A percentile compares a stretch with the other conserved stretches of the same genome.
phyloP scores from a whole-genome alignment of 37 sponge, comb jelly and placozoan genomes.

The Spongilla lacustris region DNA sequence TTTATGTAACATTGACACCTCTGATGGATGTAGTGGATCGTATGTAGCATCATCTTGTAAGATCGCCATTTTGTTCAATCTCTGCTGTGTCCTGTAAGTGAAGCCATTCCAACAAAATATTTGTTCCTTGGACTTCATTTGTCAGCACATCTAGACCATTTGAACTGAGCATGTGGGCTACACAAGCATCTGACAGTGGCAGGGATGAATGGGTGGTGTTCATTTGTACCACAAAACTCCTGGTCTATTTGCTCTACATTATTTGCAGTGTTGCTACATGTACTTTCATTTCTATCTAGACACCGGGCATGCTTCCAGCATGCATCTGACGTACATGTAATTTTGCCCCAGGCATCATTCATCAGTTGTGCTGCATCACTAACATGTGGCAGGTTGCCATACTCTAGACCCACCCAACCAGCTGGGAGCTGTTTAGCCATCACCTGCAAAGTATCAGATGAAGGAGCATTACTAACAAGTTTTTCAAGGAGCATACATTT shows the following conservation, averaged over 20 bases:
- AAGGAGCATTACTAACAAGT: neutral
- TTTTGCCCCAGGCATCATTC: neutral
- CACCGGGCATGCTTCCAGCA: neutral
- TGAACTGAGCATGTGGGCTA: neutral
- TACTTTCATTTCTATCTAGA: neutral
- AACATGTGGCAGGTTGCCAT: neutral
- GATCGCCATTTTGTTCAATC: neutral
- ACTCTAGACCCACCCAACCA: neutral
- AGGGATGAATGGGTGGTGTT: neutral
- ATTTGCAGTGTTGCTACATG: neutral
- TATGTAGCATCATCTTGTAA: slow-evolving; percentile 19
- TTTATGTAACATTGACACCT: no score
- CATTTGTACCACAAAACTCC: neutral
- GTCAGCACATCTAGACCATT: neutral
- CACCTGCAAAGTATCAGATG: neutral
- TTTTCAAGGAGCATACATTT: neutral
- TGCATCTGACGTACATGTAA: neutral
- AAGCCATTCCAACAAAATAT: neutral
- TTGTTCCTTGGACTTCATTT: neutral
- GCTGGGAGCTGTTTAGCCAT: neutral
- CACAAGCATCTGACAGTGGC: neutral
- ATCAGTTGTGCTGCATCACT: neutral
- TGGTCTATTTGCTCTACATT: neutral
- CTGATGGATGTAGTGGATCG: neutral
- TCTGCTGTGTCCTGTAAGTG: neutral